Evolutionary conservation across 1,140 invertebrate genomes (phyloP).

Genomic region (Hyposmocoma kahamanoa): DNA sequence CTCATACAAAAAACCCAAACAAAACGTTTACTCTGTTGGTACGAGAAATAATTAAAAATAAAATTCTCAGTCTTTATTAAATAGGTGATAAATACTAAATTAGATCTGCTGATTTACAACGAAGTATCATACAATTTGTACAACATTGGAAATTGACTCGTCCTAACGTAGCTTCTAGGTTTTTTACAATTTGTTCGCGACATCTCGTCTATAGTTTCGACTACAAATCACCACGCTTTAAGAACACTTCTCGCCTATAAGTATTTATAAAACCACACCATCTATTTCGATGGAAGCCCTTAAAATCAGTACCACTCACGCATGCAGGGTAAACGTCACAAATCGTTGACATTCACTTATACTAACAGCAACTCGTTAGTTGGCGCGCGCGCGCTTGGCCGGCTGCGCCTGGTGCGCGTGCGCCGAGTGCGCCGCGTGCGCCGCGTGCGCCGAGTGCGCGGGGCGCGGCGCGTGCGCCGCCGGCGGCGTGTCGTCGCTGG

Average conservation of each 20-base stretch:
- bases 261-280: too few relatives aligned
- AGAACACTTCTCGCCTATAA: background rate
- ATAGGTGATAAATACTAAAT: slow-evolving; percentile 44
- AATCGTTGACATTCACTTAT: background rate
- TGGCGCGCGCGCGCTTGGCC: slow-evolving; percentile 6
- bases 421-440: slow-evolving; percentile 54
- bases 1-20: slow-evolving; percentile 16
- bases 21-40: slow-evolving; percentile 19
- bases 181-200: background rate
- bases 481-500: slow-evolving; percentile 36
- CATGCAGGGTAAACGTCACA: background rate
- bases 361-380: background rate
- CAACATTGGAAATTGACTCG: slow-evolving; percentile 44
- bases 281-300: background rate
- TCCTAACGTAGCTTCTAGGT: background rate
- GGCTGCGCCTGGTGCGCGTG: slow-evolving; percentile 19
- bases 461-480: slow-evolving; percentile 24
- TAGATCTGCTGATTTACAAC: slow-evolving; percentile 52
- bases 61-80: slow-evolving; percentile 68
- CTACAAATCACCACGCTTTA: background rate
- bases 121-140: slow-evolving; percentile 56
- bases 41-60: slow-evolving; percentile 55
- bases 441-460: slow-evolving; percentile 24
- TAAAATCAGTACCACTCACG: background rate
- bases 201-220: background rate